phyloP scores from a whole-genome alignment of 2,888 invertebrate species.

The Aspidiotus destructor region DNA sequence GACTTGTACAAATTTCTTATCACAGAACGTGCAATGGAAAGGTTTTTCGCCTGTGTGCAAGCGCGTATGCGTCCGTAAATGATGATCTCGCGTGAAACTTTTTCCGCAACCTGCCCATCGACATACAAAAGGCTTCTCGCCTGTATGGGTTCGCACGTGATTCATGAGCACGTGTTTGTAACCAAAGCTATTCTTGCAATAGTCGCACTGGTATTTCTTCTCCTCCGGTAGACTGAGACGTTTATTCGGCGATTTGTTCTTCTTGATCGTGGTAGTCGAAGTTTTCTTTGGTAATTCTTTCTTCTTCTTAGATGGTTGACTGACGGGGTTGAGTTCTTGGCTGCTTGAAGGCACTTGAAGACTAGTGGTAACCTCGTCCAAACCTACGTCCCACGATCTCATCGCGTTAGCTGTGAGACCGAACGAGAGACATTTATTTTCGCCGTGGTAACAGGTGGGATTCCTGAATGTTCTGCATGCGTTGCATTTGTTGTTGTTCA shows the following conservation, averaged over 20 bases:
- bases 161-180: constrained; percentile 92
- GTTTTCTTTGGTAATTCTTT: neutral
- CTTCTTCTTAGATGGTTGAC: neutral
- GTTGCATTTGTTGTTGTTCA: no score
- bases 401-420: no score
- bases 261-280: neutral
- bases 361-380: no score
- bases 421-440: no score
- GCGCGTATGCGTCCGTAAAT: constrained; percentile 84
- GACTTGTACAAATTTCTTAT: constrained; percentile 85
- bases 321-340: no score
- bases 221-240: neutral
- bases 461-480: no score
- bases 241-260: neutral
- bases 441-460: no score
- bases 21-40: constrained; percentile 83
- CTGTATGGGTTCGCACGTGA: constrained; percentile 88
- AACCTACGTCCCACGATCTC: no score
- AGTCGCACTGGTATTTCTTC: constrained; percentile 70
- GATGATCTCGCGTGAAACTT: constrained; percentile 84
- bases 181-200: constrained; percentile 80
- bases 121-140: constrained; percentile 89
- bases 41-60: constrained; percentile 89
- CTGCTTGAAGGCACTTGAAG: no score
- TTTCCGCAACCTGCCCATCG: constrained; percentile 68